Conservation (phyloP, 2,797 vertebrate genomes). For the Urosaurus nigricauda region DNA sequence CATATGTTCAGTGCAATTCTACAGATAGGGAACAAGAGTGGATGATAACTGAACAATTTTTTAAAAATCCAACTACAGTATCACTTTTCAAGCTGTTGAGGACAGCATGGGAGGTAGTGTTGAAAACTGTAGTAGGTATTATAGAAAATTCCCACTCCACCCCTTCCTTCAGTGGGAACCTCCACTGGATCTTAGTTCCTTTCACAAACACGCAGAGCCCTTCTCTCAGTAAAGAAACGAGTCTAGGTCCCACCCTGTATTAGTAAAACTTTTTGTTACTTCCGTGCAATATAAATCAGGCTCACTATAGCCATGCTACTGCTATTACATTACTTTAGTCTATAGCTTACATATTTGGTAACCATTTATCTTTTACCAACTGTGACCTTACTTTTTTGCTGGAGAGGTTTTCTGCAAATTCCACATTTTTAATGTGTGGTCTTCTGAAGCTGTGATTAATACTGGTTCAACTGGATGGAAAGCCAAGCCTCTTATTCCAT, state of each 20-base stretch:
- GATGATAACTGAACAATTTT: background rate
- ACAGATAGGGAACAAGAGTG: background rate
- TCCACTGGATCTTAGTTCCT: background rate
- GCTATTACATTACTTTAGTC: background rate
- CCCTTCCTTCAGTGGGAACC: background rate
- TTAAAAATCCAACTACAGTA: background rate
- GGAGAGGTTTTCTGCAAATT: conserved; percentile 99
- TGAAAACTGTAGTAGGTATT: background rate
- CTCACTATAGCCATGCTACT: background rate
- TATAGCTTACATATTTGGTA: background rate
- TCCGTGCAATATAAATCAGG: conserved; percentile 10
- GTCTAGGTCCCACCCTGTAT: conserved; percentile 11
- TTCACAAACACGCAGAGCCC: background rate
- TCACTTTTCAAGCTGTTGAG: background rate
- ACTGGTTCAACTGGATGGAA: conserved; percentile 97
- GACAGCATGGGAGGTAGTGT: background rate
- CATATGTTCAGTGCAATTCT: background rate
- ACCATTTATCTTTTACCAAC: background rate
- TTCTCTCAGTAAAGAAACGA: background rate
- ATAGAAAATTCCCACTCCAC: background rate
- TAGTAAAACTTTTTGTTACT: conserved; percentile 7
- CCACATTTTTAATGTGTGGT: conserved; percentile 99
- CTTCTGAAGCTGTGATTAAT: conserved; percentile 96
- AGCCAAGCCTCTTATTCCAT: conserved; percentile 93
- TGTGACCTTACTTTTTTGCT: conserved; percentile 91